These are phyloP conservation scores for Oscheius onirici DNA, from an alignment of 2,888 invertebrate genomes.

Conservation along the genomic window DNA sequence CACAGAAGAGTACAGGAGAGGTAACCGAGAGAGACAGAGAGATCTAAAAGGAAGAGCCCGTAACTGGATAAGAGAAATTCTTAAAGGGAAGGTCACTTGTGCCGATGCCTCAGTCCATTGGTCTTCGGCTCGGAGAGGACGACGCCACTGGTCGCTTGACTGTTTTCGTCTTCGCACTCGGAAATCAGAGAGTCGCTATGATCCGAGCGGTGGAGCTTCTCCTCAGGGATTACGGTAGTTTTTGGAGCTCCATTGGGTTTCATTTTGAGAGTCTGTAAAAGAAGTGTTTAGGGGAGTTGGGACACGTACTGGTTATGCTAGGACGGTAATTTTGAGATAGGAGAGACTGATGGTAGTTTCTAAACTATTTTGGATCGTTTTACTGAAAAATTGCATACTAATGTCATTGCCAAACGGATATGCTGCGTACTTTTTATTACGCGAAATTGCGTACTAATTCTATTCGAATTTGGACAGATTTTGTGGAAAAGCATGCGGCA, in stretches of 20 bases:
- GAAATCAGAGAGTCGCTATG: conserved; percentile 34
- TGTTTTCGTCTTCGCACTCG: conserved; percentile 33
- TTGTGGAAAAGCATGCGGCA: too few relatives aligned
- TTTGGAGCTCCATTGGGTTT: conserved; percentile 1
- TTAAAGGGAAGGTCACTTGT: too few relatives aligned
- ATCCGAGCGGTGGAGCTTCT: conserved; percentile 18
- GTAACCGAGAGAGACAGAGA: background rate
- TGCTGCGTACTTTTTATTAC: too few relatives aligned
- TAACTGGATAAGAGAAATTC: background rate
- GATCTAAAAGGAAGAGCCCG: conserved; percentile 9
- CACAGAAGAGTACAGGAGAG: conserved; percentile 3
- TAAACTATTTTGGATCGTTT: too few relatives aligned
- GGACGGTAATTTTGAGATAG: background rate
- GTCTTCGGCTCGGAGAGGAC: background rate
- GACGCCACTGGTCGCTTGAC: conserved; percentile 25
- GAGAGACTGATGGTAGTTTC: too few relatives aligned
- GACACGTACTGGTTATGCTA: background rate
- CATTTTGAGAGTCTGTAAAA: background rate
- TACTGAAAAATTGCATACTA: too few relatives aligned
- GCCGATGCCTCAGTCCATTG: too few relatives aligned
- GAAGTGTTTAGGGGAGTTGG: too few relatives aligned
- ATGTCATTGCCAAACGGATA: too few relatives aligned
- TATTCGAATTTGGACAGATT: too few relatives aligned
- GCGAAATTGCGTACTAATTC: too few relatives aligned
- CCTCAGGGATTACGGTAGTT: conserved; percentile 15